phyloP scores from a whole-genome alignment of 64 coral and sea anemone species.

The Anthopleura sola region DNA sequence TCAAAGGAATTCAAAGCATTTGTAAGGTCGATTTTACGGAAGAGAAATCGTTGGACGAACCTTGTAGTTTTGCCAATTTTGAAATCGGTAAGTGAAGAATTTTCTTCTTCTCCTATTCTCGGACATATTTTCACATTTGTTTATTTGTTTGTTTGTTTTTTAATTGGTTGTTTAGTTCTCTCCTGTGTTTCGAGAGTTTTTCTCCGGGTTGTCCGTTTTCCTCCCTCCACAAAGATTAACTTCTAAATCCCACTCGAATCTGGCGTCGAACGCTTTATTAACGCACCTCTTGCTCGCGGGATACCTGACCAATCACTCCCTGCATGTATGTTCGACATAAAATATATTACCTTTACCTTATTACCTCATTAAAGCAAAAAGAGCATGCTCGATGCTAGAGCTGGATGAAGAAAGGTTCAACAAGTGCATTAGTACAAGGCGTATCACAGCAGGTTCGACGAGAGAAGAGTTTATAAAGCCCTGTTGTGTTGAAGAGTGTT shows the following conservation, averaged over 20 bases:
- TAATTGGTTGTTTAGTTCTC: too few species aligned
- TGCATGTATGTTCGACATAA: too few species aligned
- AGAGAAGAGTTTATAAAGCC: slow-evolving; percentile 73
- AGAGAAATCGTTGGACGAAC: neutral
- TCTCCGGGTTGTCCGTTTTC: too few species aligned
- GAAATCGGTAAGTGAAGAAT: neutral
- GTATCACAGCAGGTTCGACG: slow-evolving; percentile 60
- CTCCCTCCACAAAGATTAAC: too few species aligned
- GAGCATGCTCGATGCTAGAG: slow-evolving; percentile 39
- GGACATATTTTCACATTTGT: too few species aligned
- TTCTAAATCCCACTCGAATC: too few species aligned
- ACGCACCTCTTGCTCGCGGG: too few species aligned
- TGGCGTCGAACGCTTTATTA: too few species aligned
- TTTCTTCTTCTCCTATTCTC: too few species aligned
- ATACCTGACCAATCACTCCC: too few species aligned
- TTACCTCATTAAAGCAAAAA: neutral
- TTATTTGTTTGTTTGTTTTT: too few species aligned
- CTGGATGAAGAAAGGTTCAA: slow-evolving; percentile 20
- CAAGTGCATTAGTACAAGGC: slow-evolving; percentile 44
- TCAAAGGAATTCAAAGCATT: slow-evolving; percentile 22
- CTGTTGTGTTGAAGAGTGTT: slow-evolving; percentile 45
- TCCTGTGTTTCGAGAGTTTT: too few species aligned
- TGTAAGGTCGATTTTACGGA: slow-evolving; percentile 32
- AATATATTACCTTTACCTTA: neutral
- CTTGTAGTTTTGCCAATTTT: neutral